These are phyloP conservation scores for Vidua chalybeata DNA, from an alignment of 2,113 vertebrate species.

Conservation along the genomic window DNA sequence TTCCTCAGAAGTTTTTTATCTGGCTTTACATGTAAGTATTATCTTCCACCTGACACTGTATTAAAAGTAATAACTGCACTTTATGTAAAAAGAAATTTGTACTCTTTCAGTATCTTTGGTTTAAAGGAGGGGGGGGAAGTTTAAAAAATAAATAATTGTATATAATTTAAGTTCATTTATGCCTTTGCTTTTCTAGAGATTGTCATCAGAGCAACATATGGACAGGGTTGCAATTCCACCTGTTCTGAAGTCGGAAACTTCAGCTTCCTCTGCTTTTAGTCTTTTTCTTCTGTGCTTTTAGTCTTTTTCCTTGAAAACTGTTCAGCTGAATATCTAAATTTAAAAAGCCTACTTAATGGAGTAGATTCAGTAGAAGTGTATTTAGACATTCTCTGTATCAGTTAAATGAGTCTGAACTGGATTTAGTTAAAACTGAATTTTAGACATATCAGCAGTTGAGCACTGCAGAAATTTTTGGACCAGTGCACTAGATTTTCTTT, in stretches of 20 bases:
- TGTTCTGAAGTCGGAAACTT: neutral
- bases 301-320: neutral
- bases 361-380: neutral
- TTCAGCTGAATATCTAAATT: neutral
- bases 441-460: neutral
- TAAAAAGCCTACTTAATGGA: neutral
- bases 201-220: neutral
- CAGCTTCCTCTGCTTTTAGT: neutral
- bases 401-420: neutral
- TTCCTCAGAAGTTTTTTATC: neutral
- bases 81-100: neutral
- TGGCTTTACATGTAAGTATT: slow-evolving; percentile 6
- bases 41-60: neutral
- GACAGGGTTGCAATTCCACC: neutral
- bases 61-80: neutral
- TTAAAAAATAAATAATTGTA: neutral
- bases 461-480: neutral
- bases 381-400: neutral
- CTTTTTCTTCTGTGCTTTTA: neutral
- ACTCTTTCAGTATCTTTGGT: neutral
- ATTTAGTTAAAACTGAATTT: neutral
- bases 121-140: rapidly evolving
- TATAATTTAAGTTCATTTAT: neutral
- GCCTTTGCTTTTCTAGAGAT: neutral
- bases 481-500: neutral